Base-by-base conservation (phyloP, 2,797 vertebrate genomes). In the Mus spretus region DNA sequence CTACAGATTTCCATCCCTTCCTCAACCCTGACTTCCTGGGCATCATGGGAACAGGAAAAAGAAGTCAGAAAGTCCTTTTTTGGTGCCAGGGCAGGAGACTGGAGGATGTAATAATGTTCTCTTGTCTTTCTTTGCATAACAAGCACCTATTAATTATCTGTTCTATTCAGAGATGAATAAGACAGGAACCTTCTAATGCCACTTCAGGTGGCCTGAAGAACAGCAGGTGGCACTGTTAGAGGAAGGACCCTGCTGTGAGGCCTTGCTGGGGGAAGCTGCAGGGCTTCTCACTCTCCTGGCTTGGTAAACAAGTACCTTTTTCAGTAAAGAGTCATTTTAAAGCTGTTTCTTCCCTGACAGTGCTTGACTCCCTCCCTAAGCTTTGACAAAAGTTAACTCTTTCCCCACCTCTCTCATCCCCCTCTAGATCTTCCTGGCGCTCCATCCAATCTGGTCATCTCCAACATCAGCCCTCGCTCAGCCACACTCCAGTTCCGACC, bases 381-480 rank as follows among this genome's bases (percentile, higher is more conserved):
- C 55, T 4, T 0, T 0, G 47, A 37, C 5, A 0, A 31, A 8
- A 0, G 88, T 90, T 65, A 44, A 47, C 13, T 31, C 53, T 85
- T 83, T 55, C 5, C 26, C 5, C 84, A 28, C 34, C 7, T 14
- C 89, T 74, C 0, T 19, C 1, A 6, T 95, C 57, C n/a, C 63
- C 0, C 57, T 89, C 86, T 96, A 99, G 99, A 99, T 93, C 99
- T 99, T 97, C 99, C 99, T 22, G 99, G 99, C 6, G 99, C 99
- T 53, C 99, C 99, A 0, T 99, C 99, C 93, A 99, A 99, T 97
- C 98, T 99, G 90, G 99, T 99, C 96, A 99, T 99, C 96, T 99
- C 99, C 97, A 99, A 99, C 98, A 99, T 99, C 97, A 99, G 99
- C 97, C 99, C 99, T 75, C 99, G 99, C 61, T 99, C 99, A 0